Base-by-base conservation (phyloP, 2,113 vertebrate genomes). In the Anoura caudifer region DNA sequence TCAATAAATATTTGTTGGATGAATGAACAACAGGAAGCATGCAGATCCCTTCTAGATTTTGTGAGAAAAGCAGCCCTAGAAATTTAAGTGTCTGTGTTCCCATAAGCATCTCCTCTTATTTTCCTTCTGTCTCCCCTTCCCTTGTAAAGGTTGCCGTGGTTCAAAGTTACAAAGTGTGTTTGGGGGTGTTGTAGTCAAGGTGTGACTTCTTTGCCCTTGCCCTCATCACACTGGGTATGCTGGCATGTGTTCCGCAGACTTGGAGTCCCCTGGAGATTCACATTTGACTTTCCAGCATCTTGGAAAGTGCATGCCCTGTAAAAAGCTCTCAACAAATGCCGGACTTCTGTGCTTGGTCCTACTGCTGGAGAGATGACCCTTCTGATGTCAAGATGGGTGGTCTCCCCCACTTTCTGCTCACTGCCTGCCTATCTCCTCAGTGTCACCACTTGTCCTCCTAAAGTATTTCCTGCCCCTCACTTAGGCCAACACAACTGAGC, bases 191-290 rank as follows among this genome's bases (percentile, higher is more conserved):
- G 11, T 28, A 36, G 47, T 45, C 41, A 26, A 70, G 56, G 56
- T 12, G 16, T 45, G 73, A 45, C 2, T 19, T 7, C 19, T 50
- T 50, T 4, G 4, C n/a, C 33, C 63, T 81, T 3, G 16, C 14
- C 4, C 63, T 31, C 22, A 3, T 50, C 8, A 22, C 0, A 0
- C 17, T 38, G 22, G 65, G 22, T n/a, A 36, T 54, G 26, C 4
- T 24, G 73, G 41, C 14, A 7, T 0, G 0, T 38, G 54, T 28
- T 26, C 50, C n/a, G 11, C 20, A n/a, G 65, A 22, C 24, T 20
- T 9, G 9, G 26, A 1, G 24, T 50, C 47, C 50, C 43, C 84
- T n/a, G 6, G 63, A 47, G 52, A 8, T 20, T 26, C 47, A 8
- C 11, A 12, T 17, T 33, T 54, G 45, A 31, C n/a, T 81, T 22